These are phyloP conservation scores for Pheosia gnoma DNA, from an alignment of 2,888 invertebrate species.

Conservation along the genomic window DNA sequence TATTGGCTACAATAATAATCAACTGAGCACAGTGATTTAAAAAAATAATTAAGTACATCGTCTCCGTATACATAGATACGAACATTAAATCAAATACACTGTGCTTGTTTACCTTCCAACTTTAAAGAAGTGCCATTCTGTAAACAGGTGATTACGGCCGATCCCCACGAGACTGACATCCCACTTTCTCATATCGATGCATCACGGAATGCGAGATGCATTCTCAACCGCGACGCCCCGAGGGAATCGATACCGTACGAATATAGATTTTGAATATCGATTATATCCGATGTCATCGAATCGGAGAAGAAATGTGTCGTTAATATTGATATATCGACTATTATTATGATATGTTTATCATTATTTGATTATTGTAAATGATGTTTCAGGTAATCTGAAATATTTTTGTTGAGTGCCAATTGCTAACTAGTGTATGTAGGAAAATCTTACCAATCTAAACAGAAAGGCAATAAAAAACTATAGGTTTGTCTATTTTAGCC, in stretches of 20 bases:
- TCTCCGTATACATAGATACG: not conserved
- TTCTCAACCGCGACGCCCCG: constrained; percentile 57
- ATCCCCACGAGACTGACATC: constrained; percentile 57
- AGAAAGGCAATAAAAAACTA: not conserved
- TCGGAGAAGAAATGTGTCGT: constrained; percentile 30
- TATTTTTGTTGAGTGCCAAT: no score
- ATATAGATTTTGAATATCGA: constrained; percentile 36
- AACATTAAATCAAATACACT: constrained; percentile 23
- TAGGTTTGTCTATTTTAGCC: not conserved
- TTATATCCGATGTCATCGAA: constrained; percentile 29
- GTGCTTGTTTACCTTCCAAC: constrained; percentile 32
- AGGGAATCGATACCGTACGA: constrained; percentile 41
- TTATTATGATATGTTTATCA: not conserved
- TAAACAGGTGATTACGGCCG: constrained; percentile 67
- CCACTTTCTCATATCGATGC: constrained; percentile 71
- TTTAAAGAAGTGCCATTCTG: constrained; percentile 40
- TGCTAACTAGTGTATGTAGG: no score
- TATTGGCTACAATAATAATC: no score
- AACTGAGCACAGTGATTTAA: no score
- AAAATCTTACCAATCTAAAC: no score
- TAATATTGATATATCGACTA: not conserved
- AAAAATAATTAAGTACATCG: no score
- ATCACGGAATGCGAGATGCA: constrained; percentile 64
- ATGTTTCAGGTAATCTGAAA: no score
- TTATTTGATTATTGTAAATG: no score